Evolutionary conservation across 2,888 invertebrate genomes (phyloP), one percentile per base, ranked within the genome.

Genomic region (Heteropelma amictum): DNA sequence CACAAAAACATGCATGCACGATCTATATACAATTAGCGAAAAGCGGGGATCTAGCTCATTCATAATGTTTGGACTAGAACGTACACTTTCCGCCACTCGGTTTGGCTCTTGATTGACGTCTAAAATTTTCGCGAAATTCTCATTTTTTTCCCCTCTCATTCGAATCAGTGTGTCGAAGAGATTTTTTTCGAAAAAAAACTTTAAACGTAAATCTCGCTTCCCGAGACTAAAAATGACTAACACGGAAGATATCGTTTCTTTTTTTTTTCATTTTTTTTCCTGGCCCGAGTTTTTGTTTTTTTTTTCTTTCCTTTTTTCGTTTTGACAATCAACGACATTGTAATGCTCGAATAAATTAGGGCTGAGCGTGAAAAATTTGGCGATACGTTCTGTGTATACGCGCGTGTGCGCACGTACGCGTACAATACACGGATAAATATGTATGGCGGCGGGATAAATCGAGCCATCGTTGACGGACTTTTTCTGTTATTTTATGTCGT

Each of bases 371-470:
- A 53, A 33, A 33, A 23, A 47, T n/a, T 51, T 69, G 30, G 40
- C 14, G 38, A 33, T 58, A 23, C 21, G 26, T 64, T 42, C 23
- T 21, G 8, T 21, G 21, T 28, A 7, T 17, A 14, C 14, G 7
- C 61, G 74, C 68, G 70, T 68, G 14, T 14, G 49, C 1, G 38
- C 10, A 6, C 3, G 0, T 38, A 3, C 7, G 49, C 14, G 40
- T 42, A 7, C n/a, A n/a, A n/a, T 42, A 14, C 1, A 10, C 7
- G 42, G 14, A 19, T 42, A 76, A 77, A 74, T 67, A 79, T 72
- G 67, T 78, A 81, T 80, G 81, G 79, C 82, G 77, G 81, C 75
- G 81, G 79, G 49, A 75, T 76, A 65, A 58, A 74, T 74, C 72
- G 79, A 58, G 78, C 76, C 75, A 76, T 77, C 65, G 76, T 60